Base-by-base conservation (phyloP, 2,888 invertebrate genomes). In the Phortica okadai region DNA sequence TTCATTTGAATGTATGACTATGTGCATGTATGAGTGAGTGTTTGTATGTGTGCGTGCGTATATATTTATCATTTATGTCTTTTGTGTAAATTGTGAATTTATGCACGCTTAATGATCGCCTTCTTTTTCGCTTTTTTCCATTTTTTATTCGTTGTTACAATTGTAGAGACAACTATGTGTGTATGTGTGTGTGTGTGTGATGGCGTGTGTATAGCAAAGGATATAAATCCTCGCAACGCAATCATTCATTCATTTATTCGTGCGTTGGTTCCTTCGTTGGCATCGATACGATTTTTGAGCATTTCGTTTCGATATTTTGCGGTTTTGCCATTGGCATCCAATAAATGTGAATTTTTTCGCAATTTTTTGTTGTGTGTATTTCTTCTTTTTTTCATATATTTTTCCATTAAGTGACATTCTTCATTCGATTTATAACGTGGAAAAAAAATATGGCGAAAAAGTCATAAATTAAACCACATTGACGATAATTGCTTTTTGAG, bases 101-200 rank as follows among this genome's bases (percentile, higher is more conserved):
- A 83, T 83, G 83, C 84, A 80, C 80, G 82, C 83, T 83, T 83
- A 83, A 80, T 75, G 73, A 72, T 50, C 50, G 69, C 69, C 50
- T 67, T 42, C n/a, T 50, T 33, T 69, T 69, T 14, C 33, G 33
- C 33, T 33, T 33, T 33, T 33, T 33, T 33, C 4, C 33, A 4
- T 33, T 33, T 33, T 33, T 33, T 33, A 4, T 33, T 33, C 33
- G 33, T 56, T 56, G 56, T n/a, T 56, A 56, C 56, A 7, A 33
- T 33, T 1, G 50, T 50, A 50, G 2, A 14, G 50, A 50, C 50
- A 50, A 50, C 2, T 50, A 6, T 14, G 8, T 50, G 33, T 14
- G 50, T 50, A 1, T 50, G 14, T 50, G 50, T 50, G 33, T 14
- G 50, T 50, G 14, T 50, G 14, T 50, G 50, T 50, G 21, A 21